Evolutionary conservation across 2,888 invertebrate genomes (phyloP).

Genomic region (Megamerina dolium): DNA sequence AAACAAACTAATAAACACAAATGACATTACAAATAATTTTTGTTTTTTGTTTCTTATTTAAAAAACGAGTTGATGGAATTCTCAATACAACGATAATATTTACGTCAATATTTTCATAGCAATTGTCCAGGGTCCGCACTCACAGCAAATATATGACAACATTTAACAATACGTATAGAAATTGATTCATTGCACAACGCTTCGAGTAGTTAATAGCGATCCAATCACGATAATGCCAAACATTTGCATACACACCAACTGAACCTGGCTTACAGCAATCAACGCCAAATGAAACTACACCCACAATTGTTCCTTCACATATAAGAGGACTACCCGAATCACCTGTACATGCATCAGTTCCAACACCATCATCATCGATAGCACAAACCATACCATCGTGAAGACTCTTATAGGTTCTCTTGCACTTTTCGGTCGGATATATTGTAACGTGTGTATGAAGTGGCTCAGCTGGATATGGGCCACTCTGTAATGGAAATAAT

Average conservation of each 20-base stretch:
- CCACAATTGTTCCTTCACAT: conserved; percentile 17
- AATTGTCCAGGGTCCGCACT: too few relatives aligned
- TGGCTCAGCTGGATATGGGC: conserved; percentile 12
- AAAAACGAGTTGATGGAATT: too few relatives aligned
- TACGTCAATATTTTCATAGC: too few relatives aligned
- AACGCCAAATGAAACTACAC: conserved; percentile 29
- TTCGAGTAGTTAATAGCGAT: too few relatives aligned
- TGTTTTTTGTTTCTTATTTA: too few relatives aligned
- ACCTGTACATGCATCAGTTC: conserved; percentile 29
- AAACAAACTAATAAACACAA: too few relatives aligned
- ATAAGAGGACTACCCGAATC: conserved; percentile 33
- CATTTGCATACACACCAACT: conserved; percentile 27
- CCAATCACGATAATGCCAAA: conserved; percentile 22
- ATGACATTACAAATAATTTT: too few relatives aligned
- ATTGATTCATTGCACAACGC: too few relatives aligned
- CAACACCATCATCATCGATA: conserved; percentile 16
- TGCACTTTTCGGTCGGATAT: conserved; percentile 2
- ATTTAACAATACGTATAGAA: too few relatives aligned
- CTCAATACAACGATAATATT: too few relatives aligned
- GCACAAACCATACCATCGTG: conserved; percentile 27
- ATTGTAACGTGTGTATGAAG: conserved; percentile 22
- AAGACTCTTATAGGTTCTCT: conserved; percentile 1
- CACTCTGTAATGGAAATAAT: conserved; percentile 5
- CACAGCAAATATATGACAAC: too few relatives aligned
- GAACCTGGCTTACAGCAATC: conserved; percentile 25